Evolutionary conservation across 2,888 invertebrate genomes (phyloP).

Genomic region (Apodemia zela): DNA sequence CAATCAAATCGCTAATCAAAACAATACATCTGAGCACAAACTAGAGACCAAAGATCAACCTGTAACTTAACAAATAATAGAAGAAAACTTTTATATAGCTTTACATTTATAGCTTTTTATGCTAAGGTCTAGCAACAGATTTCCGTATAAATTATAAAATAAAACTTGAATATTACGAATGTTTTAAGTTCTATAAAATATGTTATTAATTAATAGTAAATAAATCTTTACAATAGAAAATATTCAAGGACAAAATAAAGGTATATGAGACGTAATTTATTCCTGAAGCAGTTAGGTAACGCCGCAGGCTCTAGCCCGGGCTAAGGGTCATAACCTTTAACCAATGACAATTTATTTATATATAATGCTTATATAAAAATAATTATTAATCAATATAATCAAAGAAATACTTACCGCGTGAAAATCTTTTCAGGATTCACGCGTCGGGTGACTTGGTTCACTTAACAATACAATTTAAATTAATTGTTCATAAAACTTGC

Average conservation of each 20-base stretch:
- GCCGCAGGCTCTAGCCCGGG: slow-evolving; percentile 41
- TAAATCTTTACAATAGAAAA: slow-evolving; percentile 23
- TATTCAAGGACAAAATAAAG: slow-evolving; percentile 18
- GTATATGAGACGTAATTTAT: slow-evolving; percentile 26
- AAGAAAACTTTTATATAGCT: no score
- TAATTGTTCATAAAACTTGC: slow-evolving; percentile 25
- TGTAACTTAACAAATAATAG: no score
- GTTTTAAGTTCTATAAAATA: no score
- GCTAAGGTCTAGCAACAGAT: no score
- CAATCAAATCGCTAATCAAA: no score
- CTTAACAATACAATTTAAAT: slow-evolving; percentile 28
- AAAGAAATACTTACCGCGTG: slow-evolving; percentile 47
- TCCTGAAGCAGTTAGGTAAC: slow-evolving; percentile 56
- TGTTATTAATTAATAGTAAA: no score
- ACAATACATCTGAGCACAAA: no score
- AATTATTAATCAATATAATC: slow-evolving; percentile 50
- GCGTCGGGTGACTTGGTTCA: slow-evolving; percentile 28
- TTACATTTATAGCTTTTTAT: no score
- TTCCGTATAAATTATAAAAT: no score
- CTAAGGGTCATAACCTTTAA: slow-evolving; percentile 66
- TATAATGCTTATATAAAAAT: slow-evolving; percentile 47
- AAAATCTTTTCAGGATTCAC: slow-evolving; percentile 36
- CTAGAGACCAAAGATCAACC: no score
- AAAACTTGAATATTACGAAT: no score
- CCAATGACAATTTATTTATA: slow-evolving; percentile 32